Base-by-base conservation (phyloP, 2,888 invertebrate genomes). In the Drosophila quinaria region DNA sequence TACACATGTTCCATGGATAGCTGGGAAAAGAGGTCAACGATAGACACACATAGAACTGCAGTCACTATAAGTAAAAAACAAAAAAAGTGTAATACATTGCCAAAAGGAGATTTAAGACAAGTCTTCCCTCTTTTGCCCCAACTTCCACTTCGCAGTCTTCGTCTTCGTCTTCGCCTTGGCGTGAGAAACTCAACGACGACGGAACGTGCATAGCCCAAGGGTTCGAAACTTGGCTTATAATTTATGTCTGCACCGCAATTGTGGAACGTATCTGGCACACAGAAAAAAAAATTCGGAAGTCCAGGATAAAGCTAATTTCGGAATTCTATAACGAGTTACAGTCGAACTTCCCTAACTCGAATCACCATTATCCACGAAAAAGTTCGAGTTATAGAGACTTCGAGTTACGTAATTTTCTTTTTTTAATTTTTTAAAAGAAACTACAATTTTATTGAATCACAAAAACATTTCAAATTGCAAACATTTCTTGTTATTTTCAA, bases 121-220 rank as follows among this genome's bases (percentile, higher is more conserved):
- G 70, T 54, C 54, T 61, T 59, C 33, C 19, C 29, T 3, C 37
- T 35, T 44, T 13, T 44, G 1, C 11, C 25, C 35, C 19, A 10
- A 10, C 37, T 41, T 42, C 25, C 22, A 29, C 13, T 41, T 42
- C n/a, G 17, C 25, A 6, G n/a, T 33, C 54, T 8, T 41, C 41
- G n/a, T 33, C 54, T 8, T 41, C 41, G 49, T 61, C 66, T 62
- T 33, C 47, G 37, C 37, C 47, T 29, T 72, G 84, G 76, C 86
- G 86, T 86, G 86, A 89, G 86, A 86, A 86, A 89, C 75, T 75
- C 64, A 54, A 69, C 72, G 73, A 75, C 83, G 78, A 75, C 83
- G 77, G 77, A 87, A 85, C 87, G 87, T 87, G 87, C 89, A 89
- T 74, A 46, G 86, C 87, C 81, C 68, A n/a, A 77, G 90, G 90